Evolutionary conservation across 2,888 invertebrate species (phyloP).

Genomic region (Steinernema carpocapsae): DNA sequence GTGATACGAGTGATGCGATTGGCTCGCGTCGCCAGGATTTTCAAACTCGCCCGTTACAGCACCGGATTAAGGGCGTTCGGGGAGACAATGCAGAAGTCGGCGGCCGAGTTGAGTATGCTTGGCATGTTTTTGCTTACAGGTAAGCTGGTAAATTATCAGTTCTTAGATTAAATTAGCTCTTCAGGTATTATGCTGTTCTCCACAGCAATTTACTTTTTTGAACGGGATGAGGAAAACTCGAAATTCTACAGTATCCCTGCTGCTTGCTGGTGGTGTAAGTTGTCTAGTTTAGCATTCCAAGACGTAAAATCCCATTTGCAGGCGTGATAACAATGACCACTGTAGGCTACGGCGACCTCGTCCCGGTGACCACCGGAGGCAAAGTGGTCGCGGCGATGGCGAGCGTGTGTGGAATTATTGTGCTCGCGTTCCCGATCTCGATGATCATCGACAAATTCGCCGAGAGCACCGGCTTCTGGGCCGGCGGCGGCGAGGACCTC

Average conservation of each 20-base stretch:
- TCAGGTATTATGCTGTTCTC: slow-evolving; percentile 67
- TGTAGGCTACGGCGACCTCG: slow-evolving; percentile 65
- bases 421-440: slow-evolving; percentile 66
- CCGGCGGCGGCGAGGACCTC: slow-evolving; percentile 29
- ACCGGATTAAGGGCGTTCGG: slow-evolving; percentile 64
- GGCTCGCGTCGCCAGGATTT: slow-evolving; percentile 63
- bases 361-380: slow-evolving; percentile 65
- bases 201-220: slow-evolving; percentile 67
- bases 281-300: slow-evolving; percentile 12
- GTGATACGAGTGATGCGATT: slow-evolving; percentile 65
- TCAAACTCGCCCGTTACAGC: slow-evolving; percentile 63
- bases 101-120: slow-evolving; percentile 66
- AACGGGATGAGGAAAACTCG: slow-evolving; percentile 64
- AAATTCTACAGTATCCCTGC: slow-evolving; percentile 67
- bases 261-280: slow-evolving; percentile 68
- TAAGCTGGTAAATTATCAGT: slow-evolving; percentile 34
- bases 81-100: slow-evolving; percentile 65
- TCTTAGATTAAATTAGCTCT: slow-evolving; percentile 33
- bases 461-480: slow-evolving; percentile 61
- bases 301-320: background rate
- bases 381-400: slow-evolving; percentile 67
- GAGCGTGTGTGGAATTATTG: slow-evolving; percentile 59
- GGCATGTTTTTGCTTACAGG: slow-evolving; percentile 67
- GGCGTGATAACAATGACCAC: slow-evolving; percentile 51
- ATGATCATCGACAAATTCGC: slow-evolving; percentile 69